Percentiles rank a stretch among this genome's conserved stretches.
Evolutionary conservation across 2,113 vertebrate species (phyloP).

Genomic region (Struthidea cinerea): DNA sequence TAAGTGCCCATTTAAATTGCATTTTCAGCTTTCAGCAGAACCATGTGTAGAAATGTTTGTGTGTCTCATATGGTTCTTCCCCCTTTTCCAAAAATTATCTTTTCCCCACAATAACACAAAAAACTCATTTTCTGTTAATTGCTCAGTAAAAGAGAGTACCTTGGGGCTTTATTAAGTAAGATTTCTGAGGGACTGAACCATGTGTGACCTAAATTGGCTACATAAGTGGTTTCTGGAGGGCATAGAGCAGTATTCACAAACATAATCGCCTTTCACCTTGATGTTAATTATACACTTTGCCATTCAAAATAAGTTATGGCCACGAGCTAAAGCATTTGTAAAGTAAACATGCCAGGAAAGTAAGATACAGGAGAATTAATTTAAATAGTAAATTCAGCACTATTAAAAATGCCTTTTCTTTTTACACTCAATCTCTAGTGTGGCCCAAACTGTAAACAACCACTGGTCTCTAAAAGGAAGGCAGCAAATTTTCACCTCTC

Average conservation of each 20-base stretch:
- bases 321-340: constrained; percentile 60
- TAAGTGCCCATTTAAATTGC: neutral
- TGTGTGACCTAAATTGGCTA: constrained; percentile 69
- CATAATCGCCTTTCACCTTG: constrained; percentile 71
- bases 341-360: constrained; percentile 70
- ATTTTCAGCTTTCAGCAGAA: neutral
- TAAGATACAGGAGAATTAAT: constrained; percentile 56
- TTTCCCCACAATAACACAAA: constrained; percentile 11
- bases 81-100: neutral
- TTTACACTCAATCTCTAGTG: neutral
- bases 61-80: neutral
- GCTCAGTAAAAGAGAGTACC: constrained; percentile 32
- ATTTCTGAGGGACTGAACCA: constrained; percentile 66
- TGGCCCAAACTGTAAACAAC: constrained; percentile 4
- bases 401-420: constrained; percentile 39
- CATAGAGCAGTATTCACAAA: constrained; percentile 47
- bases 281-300: constrained; percentile 69
- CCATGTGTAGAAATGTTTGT: neutral
- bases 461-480: neutral
- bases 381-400: constrained; percentile 45
- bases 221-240: constrained; percentile 64
- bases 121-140: constrained; percentile 46
- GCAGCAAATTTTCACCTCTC: neutral
- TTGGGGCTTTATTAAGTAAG: constrained; percentile 64
- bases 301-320: constrained; percentile 56